phyloP scores from a whole-genome alignment of 2,113 vertebrate species.

The Boleophthalmus pectinirostris region DNA sequence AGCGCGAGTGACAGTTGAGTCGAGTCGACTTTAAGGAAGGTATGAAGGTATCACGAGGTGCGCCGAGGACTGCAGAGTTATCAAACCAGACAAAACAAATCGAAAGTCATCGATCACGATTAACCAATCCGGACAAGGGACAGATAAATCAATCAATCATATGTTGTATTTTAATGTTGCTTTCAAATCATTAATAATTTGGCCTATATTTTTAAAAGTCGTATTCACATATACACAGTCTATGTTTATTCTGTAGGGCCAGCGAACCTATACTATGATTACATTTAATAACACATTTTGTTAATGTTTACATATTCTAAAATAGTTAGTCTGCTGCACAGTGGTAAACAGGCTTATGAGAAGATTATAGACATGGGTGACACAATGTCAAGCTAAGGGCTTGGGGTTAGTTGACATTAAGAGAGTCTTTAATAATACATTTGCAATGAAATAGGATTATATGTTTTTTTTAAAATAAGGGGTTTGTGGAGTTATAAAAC shows the following conservation, averaged over 20 bases:
- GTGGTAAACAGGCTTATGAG: neutral
- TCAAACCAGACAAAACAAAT: slow-evolving; percentile 18
- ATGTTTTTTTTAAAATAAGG: neutral
- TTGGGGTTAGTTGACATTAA: neutral
- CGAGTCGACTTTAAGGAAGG: no score
- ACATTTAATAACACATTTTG: no score
- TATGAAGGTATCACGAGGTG: slow-evolving; percentile 43
- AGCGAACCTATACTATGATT: no score
- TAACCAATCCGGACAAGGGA: neutral
- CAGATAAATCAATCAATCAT: neutral
- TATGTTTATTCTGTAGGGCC: no score
- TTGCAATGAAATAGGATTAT: neutral
- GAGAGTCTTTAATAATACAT: neutral
- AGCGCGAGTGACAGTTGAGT: neutral
- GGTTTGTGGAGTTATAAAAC: neutral
- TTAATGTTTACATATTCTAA: no score
- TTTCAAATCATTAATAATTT: neutral
- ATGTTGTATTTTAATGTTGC: neutral
- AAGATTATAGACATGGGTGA: neutral
- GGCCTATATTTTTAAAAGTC: neutral
- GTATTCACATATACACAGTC: no score
- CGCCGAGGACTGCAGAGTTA: slow-evolving; percentile 10
- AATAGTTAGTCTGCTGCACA: neutral
- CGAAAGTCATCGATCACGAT: slow-evolving; percentile 33
- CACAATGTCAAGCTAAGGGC: neutral